These are phyloP conservation scores for Pelecanoides urinatrix DNA, from an alignment of 2,113 vertebrate genomes.

Conservation along the genomic window DNA sequence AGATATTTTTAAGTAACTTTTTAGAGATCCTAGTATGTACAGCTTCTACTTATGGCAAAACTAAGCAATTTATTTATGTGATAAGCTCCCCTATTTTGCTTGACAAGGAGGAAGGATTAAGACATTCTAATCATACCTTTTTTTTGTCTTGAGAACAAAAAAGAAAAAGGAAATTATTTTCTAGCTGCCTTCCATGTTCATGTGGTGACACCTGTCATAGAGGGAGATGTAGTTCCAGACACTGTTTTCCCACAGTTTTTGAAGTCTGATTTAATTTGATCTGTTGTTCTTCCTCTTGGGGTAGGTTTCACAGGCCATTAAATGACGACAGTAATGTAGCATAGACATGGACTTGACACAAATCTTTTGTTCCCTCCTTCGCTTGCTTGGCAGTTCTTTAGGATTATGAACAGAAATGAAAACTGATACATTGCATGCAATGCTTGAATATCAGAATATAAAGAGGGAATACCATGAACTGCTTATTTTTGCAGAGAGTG, in stretches of 20 bases:
- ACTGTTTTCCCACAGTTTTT: neutral
- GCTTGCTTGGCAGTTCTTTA: neutral
- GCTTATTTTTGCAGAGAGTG: neutral
- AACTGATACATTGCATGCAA: neutral
- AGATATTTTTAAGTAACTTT: neutral
- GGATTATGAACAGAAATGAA: neutral
- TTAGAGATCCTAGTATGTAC: neutral
- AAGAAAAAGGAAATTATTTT: neutral
- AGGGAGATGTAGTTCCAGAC: neutral
- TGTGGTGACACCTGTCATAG: conserved; percentile 15
- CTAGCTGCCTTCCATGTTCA: neutral
- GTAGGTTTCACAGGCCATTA: neutral
- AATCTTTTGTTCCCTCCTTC: neutral
- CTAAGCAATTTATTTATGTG: neutral
- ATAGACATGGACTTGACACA: neutral
- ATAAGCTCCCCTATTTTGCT: neutral
- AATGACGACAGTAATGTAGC: neutral
- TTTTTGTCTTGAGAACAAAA: neutral
- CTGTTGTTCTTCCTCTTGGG: neutral
- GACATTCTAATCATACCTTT: neutral
- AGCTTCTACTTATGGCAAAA: neutral
- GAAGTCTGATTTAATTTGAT: neutral
- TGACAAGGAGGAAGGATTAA: neutral
- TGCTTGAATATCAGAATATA: neutral
- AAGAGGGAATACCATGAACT: neutral